Base-by-base conservation (phyloP, 1,140 invertebrate genomes). In the Eufriesea mexicana region DNA sequence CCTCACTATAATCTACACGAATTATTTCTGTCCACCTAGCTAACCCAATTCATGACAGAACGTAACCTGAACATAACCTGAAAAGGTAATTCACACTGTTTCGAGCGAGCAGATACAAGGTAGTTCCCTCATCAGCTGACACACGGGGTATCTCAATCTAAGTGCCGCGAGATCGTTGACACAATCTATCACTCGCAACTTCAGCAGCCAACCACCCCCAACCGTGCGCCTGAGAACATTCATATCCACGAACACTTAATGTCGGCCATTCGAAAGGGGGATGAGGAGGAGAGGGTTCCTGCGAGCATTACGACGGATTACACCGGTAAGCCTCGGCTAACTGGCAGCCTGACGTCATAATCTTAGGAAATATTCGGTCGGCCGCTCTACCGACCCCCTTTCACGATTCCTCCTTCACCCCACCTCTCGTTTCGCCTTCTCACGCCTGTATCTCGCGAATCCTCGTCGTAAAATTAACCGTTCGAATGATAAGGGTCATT, bases 331-430 rank as follows among this genome's bases (percentile, higher is more conserved):
- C 90, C 89, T 85, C 70, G 80, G 80, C 85, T 91, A 92, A 92
- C 92, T 92, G 92, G 91, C 91, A 91, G 86, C 89, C 91, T 93
- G 93, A 94, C 92, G 93, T 94, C 93, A 94, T 94, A 94, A 94
- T 94, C 93, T 94, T 76, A 81, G 90, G 91, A 94, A 94, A 93
- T 94, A 93, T 94, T 93, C 89, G 89, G 86, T 47, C 90, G 88
- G 84, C 87, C 82, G 84, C 74, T 81, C 45, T 59, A 67, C 79
- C 75, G 86, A 85, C 66, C 83, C 83, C 85, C 87, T 85, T 85
- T 78, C 79, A 73, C 77, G 49, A 64, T 70, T 5, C 67, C 54
- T 68, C 55, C 49, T 62, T 78, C 73, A 64, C 25, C 72, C 62
- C 79, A 54, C 67, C 61, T 16, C 25, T 14, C n/a, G 59, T 61